Conservation (phyloP, 2,797 vertebrate genomes). For the Threskiornis aethiopicus region DNA sequence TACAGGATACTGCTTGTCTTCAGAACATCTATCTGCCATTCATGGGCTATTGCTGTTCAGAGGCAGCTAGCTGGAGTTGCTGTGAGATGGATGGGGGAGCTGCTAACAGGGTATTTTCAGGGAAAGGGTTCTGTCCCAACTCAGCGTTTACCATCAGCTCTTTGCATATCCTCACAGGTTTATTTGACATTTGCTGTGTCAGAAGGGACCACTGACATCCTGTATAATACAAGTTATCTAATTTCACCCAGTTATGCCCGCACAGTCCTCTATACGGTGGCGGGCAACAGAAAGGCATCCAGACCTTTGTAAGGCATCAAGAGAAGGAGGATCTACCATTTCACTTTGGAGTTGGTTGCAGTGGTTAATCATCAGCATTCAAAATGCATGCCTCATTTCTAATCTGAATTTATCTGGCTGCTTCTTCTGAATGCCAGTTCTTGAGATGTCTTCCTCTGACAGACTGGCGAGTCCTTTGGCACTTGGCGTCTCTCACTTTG, state of each 20-base stretch:
- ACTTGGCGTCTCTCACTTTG: not conserved
- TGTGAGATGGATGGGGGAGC: not conserved
- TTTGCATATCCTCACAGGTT: not conserved
- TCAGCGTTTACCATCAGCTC: not conserved
- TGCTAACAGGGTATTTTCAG: not conserved
- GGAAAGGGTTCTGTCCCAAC: not conserved
- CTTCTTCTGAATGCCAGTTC: not conserved
- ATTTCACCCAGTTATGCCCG: not conserved
- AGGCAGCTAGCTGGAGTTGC: not conserved
- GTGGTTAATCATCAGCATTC: not conserved
- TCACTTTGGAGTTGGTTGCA: not conserved
- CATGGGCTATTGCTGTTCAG: not conserved
- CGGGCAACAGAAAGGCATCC: not conserved
- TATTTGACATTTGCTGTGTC: not conserved
- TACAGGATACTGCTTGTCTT: not conserved
- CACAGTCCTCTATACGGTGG: not conserved
- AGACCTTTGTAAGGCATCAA: not conserved
- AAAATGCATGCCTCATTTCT: not conserved
- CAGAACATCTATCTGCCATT: not conserved
- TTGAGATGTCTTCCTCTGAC: not conserved
- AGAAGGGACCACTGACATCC: not conserved
- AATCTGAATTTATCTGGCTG: not conserved
- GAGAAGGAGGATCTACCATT: not conserved
- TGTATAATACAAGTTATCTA: not conserved
- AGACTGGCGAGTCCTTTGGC: not conserved